Evolutionary conservation across 2,888 invertebrate species (phyloP).

Genomic region (Pristionchus arcanus): DNA sequence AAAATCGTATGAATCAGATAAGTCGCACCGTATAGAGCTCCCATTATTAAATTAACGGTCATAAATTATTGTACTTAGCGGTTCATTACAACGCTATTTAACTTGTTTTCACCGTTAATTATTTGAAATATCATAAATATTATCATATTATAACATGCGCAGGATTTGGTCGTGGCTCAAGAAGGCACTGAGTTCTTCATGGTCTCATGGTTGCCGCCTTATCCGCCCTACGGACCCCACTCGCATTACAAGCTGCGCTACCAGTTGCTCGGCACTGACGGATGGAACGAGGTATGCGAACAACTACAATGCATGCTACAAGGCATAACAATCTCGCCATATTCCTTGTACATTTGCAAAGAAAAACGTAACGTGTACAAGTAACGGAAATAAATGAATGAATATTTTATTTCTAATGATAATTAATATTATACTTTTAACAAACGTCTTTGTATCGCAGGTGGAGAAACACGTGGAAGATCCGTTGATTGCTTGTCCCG

Average conservation of each 20-base stretch:
- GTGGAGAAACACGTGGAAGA: slow-evolving; percentile 59
- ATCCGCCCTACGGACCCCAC: slow-evolving; percentile 79
- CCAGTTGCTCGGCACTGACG: slow-evolving; percentile 72
- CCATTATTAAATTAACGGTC: no score
- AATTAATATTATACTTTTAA: neutral
- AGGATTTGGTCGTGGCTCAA: slow-evolving; percentile 62
- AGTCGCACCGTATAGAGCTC: no score
- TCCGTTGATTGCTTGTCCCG: slow-evolving; percentile 74
- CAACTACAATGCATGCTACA: no score
- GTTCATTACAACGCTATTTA: no score
- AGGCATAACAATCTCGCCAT: no score
- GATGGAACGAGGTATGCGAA: slow-evolving; percentile 69
- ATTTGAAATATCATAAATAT: no score
- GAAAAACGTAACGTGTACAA: no score
- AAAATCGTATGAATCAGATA: no score
- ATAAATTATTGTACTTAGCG: no score
- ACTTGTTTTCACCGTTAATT: no score
- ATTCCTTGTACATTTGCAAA: no score
- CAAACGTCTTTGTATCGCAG: neutral
- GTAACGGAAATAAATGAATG: no score
- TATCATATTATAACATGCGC: slow-evolving; percentile 17
- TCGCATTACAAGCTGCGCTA: slow-evolving; percentile 78
- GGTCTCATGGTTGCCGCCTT: slow-evolving; percentile 79
- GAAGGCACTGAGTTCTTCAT: slow-evolving; percentile 78
- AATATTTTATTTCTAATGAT: neutral